Base-by-base conservation (phyloP, 2,113 vertebrate genomes). In the Ammodytes marinus region DNA sequence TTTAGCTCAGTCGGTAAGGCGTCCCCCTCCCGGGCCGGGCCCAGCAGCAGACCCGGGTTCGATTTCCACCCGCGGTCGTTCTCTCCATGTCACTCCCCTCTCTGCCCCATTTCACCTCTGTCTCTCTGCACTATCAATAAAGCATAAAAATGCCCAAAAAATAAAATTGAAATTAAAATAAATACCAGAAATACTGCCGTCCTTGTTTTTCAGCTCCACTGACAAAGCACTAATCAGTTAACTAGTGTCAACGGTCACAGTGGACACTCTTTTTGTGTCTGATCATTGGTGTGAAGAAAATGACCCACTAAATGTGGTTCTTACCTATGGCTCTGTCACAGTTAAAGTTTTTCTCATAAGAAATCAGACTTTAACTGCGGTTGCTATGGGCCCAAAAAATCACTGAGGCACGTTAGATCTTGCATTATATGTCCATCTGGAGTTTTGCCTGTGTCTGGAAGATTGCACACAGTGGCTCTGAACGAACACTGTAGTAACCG, bases 361-460 rank as follows among this genome's bases (percentile, higher is more conserved):
- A 74, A 61, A 40, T 4, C 7, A 11, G 3, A 13, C 5, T 4
- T 53, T 13, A 61, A 2, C 11, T 74, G 46, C 12, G 35, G 64
- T 45, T 67, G 9, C 17, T 0, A 1, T 63, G 53, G 35, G 27
- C 57, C n/a, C 27, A 19, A 39, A 69, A 82, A n/a, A 65, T 66
- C 46, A 46, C 9, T 40, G 8, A 43, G 49, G 77, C 50, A 0
- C 77, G 82, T 77, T 42, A n/a, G 1, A 19, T 85, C 86, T 81
- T 5, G 67, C 58, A 59, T 19, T 27, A 37, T 2, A 10, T 65
- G 35, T 17, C 6, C 8, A 8, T 69, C 71, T 40, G 42, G 71
- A 63, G 54, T 46, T 7, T 49, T 46, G 5, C 9, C 8, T 19
- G 2, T 64, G 17, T 59, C 57, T 61, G 17, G 1, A 53, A 17